phyloP scores from a whole-genome alignment of 2,888 invertebrate species.

The Brachypalpus laphriformis region DNA sequence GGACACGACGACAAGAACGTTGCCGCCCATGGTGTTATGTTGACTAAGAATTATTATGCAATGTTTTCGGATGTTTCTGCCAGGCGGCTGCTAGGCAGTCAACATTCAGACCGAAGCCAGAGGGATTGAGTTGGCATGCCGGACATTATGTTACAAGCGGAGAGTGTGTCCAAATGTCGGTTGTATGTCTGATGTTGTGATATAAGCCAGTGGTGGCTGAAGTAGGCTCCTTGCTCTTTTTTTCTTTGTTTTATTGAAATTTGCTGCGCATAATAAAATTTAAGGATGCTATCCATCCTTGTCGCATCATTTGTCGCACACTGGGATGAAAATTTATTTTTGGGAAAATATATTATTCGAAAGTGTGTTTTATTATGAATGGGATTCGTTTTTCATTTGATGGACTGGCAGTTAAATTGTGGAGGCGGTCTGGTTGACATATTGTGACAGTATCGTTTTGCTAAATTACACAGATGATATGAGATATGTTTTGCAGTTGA shows the following conservation, averaged over 20 bases:
- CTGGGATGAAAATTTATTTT: conserved; percentile 45
- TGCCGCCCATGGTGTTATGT: conserved; percentile 54
- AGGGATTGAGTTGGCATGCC: conserved; percentile 18
- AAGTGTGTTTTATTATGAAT: conserved; percentile 58
- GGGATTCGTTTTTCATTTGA: conserved; percentile 48
- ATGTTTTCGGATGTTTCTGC: conserved; percentile 60
- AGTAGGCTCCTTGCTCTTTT: conserved; percentile 5
- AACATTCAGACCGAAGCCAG: conserved; percentile 9
- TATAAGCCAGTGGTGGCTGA: background rate
- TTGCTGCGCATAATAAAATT: conserved; percentile 58
- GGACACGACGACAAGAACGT: conserved; percentile 37
- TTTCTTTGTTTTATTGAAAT: conserved; percentile 42
- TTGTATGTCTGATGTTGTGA: conserved; percentile 31
- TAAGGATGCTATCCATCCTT: conserved; percentile 55
- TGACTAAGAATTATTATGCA: conserved; percentile 62
- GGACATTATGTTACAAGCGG: conserved; percentile 49
- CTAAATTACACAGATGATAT: conserved; percentile 1
- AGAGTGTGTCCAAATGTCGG: conserved; percentile 46
- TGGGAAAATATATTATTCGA: conserved; percentile 19
- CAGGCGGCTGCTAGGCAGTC: conserved; percentile 28
- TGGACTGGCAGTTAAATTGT: conserved; percentile 63
- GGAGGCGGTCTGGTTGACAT: conserved; percentile 53
- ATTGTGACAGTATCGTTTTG: conserved; percentile 57
- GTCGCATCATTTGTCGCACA: conserved; percentile 65
- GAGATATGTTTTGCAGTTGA: background rate